Conservation (phyloP, 2,113 vertebrate species). For the Formicarius rufipectus region DNA sequence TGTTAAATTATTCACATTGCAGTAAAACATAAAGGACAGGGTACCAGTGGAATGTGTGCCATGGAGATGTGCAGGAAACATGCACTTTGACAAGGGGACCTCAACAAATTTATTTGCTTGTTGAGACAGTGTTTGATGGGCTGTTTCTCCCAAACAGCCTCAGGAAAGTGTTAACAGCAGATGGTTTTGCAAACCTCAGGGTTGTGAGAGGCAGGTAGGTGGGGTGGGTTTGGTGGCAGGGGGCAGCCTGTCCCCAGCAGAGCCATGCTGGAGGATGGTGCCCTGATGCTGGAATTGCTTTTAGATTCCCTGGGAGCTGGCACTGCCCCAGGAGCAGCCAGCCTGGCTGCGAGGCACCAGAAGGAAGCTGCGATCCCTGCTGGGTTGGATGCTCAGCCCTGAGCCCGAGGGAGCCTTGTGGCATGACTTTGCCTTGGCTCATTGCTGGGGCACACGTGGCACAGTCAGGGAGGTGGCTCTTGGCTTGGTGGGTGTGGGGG, state of each 20-base stretch:
- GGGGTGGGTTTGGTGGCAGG: neutral
- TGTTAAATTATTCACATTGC: neutral
- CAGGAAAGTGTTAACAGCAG: neutral
- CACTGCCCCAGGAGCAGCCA: accelerated
- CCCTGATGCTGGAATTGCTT: neutral
- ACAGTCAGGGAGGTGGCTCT: neutral
- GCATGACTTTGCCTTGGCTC: neutral
- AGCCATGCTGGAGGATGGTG: neutral
- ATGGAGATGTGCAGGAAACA: neutral
- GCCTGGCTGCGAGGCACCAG: neutral
- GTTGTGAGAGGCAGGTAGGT: neutral
- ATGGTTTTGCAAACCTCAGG: neutral
- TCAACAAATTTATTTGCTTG: neutral
- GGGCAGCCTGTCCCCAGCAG: neutral
- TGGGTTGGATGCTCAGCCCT: neutral
- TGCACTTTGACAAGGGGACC: neutral
- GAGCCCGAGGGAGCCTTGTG: neutral
- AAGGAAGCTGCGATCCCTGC: neutral
- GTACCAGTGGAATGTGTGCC: neutral
- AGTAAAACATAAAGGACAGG: neutral
- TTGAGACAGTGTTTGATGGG: neutral
- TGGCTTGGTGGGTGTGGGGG: neutral
- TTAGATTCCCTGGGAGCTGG: neutral
- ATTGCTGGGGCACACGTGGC: accelerated
- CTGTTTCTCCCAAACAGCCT: neutral